These are phyloP conservation scores for Melanerpes formicivorus DNA, from an alignment of 2,113 vertebrate genomes.

Conservation along the genomic window DNA sequence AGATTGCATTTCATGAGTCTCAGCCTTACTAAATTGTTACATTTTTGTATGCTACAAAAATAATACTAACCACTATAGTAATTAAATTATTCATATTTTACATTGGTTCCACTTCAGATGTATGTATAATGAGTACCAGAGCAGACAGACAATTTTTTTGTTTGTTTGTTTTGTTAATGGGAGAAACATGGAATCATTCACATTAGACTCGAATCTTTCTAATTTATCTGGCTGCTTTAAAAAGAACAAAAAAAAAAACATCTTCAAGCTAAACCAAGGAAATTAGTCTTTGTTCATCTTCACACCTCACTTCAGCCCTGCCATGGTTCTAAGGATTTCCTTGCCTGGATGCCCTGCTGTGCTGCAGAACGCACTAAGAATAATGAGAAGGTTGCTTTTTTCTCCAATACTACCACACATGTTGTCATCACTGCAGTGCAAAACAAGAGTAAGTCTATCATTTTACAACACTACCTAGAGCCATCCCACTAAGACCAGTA, in stretches of 20 bases:
- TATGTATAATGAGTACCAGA: slow-evolving; percentile 14
- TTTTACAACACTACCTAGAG: neutral
- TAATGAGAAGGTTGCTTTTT: neutral
- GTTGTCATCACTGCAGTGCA: neutral
- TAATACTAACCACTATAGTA: slow-evolving; percentile 39
- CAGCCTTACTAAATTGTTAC: slow-evolving; percentile 39
- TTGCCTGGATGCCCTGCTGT: neutral
- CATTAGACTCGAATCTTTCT: neutral
- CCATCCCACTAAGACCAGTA: neutral
- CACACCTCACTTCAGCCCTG: neutral
- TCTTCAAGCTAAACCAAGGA: neutral
- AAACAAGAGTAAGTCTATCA: neutral
- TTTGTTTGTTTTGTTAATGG: slow-evolving; percentile 20
- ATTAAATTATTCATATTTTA: slow-evolving; percentile 63
- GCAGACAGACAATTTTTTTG: neutral
- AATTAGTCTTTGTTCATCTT: neutral
- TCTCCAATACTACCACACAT: neutral
- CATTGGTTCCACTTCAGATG: slow-evolving; percentile 66
- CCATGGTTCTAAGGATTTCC: neutral
- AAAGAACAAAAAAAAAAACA: neutral
- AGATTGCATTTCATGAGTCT: slow-evolving; percentile 41
- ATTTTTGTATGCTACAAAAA: slow-evolving; percentile 34
- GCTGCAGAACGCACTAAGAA: neutral
- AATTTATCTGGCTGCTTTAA: neutral
- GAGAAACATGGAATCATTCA: neutral